Evolutionary conservation across 2,113 vertebrate genomes (phyloP).

Genomic region (Tauraco erythrolophus): DNA sequence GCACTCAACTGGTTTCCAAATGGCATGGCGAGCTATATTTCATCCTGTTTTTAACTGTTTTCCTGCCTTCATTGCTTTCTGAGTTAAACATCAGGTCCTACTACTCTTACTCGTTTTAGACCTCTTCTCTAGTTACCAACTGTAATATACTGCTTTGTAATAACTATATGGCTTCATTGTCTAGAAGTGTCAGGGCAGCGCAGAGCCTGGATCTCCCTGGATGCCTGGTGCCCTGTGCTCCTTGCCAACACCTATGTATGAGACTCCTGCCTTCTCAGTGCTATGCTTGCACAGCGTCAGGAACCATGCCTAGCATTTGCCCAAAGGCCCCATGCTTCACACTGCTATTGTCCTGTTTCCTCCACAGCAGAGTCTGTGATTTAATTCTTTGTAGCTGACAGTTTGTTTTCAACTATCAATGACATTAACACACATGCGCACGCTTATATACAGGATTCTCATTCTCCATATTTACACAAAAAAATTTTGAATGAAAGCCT

Average conservation of each 20-base stretch:
- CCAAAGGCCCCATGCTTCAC: fast-evolving
- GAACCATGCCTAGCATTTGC: fast-evolving
- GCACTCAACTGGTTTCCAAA: not conserved
- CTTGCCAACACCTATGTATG: not conserved
- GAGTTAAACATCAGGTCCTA: not conserved
- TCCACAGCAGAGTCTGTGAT: not conserved
- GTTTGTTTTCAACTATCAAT: not conserved
- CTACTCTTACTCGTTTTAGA: not conserved
- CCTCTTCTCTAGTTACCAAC: not conserved
- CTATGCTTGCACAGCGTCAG: fast-evolving
- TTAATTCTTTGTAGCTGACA: not conserved
- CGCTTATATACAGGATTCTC: not conserved
- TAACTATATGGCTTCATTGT: not conserved
- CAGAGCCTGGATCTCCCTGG: not conserved
- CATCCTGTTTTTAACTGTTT: not conserved
- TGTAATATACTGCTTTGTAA: not conserved
- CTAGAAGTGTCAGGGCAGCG: fast-evolving
- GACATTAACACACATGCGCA: not conserved
- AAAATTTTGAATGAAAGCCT: not conserved
- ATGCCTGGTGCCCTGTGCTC: fast-evolving
- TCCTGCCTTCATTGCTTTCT: not conserved
- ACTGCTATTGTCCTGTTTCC: not conserved
- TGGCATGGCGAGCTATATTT: not conserved
- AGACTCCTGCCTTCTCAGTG: not conserved
- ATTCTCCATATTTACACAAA: not conserved